Evolutionary conservation across 2,113 vertebrate genomes (phyloP), one percentile per base, ranked within the genome.

Genomic region (Cyrtonyx montezumae): DNA sequence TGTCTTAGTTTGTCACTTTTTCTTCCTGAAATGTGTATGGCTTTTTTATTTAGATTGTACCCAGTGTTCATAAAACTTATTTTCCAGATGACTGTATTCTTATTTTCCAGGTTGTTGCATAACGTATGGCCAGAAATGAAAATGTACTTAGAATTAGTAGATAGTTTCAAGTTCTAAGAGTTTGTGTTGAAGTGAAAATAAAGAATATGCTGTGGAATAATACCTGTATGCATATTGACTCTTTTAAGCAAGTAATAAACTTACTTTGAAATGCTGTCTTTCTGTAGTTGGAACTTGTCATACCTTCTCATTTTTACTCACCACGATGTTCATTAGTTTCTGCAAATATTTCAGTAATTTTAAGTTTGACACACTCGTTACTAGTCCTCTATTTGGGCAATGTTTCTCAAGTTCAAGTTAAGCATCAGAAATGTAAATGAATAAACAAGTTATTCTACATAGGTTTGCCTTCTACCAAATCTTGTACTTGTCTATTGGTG

Each of bases 161-260:
- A 79, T 97, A 97, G 96, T 97, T 84, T 97, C 93, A 95, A 96
- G 62, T 96, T 94, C 88, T 70, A 59, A 66, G 45, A 74, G 65
- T 84, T 81, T 95, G 90, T 98, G 96, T 97, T 96, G 79, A 90
- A 96, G 71, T 93, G 71, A 95, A 97, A 98, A 98, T 98, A 98
- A 98, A 98, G 96, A 94, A 90, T 92, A 92, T 96, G 91, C 91
- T 97, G 93, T 98, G 97, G 95, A 98, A 97, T 97, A 96, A 97
- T 23, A 75, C 53, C 87, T 96, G 92, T 96, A 97, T 97, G 97
- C 87, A 98, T 96, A 97, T 95, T 96, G 97, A 98, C 96, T 97
- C 97, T 96, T 98, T 95, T 93, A 80, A 96, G 42, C 22, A 9
- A 91, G 28, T 78, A 93, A 83, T 96, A 88, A 94, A 91, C 61